Evolutionary conservation across 2,113 vertebrate genomes (phyloP), one percentile per base, ranked within the genome.

Genomic region (Callaeas wilsoni): DNA sequence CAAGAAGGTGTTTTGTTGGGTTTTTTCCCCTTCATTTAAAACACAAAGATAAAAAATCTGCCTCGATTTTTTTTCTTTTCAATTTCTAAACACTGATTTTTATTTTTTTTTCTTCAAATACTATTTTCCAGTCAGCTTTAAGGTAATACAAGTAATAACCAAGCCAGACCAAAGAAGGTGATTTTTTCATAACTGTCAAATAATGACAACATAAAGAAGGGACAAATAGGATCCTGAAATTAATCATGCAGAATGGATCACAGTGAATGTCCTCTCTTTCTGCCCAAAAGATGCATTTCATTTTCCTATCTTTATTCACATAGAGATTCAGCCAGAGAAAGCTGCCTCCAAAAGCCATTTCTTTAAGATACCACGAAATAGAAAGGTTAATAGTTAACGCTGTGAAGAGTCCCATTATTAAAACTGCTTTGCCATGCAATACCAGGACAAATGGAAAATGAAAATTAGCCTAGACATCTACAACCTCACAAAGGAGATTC

Each of bases 401-500:
- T 84, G 68, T 55, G 78, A 93, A 88, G 53, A 80, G 75, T 92
- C 56, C 79, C 64, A 77, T 96, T 93, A 95, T 95, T 95, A 94
- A 96, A 93, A 93, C 92, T 94, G 92, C 92, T 94, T 96, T 96
- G 71, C 87, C 85, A 83, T 94, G 90, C 82, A 96, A 86, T 92
- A 96, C 76, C 79, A 94, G 92, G 85, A 96, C 90, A 97, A 96
- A 97, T 93, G 83, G 82, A 96, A 96, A 97, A 96, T 71, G 85
- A 96, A 94, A 97, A 94, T 93, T 96, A 95, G 76, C 90, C 85
- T 80, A 95, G 94, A 95, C 79, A 78, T 90, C 92, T 86, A 92
- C 68, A 94, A 42, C 90, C 68, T 81, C 90, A 86, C 85, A 92
- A 86, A 94, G 56, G 73, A 89, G 85, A 93, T 92, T 89, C 56